Evolutionary conservation across 2,888 invertebrate genomes (phyloP).

Genomic region (Griposia aprilina): DNA sequence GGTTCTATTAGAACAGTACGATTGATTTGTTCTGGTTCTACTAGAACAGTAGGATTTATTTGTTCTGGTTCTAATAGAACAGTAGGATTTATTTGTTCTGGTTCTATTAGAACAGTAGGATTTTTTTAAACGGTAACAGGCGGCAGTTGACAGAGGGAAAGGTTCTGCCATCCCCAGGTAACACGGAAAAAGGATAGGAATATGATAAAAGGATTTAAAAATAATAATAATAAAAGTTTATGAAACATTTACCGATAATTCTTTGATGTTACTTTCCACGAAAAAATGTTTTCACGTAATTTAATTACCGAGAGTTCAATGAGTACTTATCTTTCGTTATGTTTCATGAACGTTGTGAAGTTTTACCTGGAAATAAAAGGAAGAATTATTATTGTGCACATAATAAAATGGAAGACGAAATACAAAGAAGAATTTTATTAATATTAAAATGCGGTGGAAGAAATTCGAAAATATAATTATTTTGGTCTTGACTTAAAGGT

Average conservation of each 20-base stretch:
- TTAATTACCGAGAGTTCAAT: constrained; percentile 28
- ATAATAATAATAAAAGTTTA: too few relatives aligned
- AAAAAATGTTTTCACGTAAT: constrained; percentile 30
- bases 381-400: constrained; percentile 14
- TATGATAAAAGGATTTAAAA: neutral
- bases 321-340: constrained; percentile 48
- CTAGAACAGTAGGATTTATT: neutral
- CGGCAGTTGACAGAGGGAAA: too few relatives aligned
- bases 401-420: constrained; percentile 3
- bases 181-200: neutral
- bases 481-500: neutral
- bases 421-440: neutral
- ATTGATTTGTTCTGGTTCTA: neutral
- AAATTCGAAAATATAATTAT: neutral
- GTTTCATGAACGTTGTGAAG: constrained; percentile 13
- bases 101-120: too few relatives aligned
- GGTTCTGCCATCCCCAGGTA: neutral
- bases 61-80: neutral
- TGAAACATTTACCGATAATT: neutral
- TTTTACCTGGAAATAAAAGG: constrained; percentile 57
- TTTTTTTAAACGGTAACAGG: neutral
- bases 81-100: neutral
- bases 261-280: constrained; percentile 31
- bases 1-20: too few relatives aligned
- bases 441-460: neutral